These are phyloP conservation scores for Synergus umbraculus DNA, from an alignment of 2,888 invertebrate genomes.

Conservation along the genomic window DNA sequence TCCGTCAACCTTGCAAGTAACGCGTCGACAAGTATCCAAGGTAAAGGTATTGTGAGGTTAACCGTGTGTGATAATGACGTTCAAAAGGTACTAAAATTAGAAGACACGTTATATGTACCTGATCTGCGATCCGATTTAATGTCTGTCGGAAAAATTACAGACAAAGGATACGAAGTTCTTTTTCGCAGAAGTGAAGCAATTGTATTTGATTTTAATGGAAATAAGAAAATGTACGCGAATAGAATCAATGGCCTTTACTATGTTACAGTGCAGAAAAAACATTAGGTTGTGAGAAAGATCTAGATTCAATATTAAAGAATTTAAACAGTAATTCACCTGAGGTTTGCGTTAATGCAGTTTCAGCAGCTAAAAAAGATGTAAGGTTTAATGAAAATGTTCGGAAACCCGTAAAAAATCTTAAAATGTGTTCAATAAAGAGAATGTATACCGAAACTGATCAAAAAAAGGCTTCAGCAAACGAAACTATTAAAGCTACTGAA, in stretches of 20 bases:
- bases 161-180: constrained; percentile 28
- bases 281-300: too few relatives aligned
- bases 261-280: background rate
- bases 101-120: constrained; percentile 41
- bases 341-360: too few relatives aligned
- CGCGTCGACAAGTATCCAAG: background rate
- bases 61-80: background rate
- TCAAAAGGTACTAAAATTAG: background rate
- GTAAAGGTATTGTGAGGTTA: background rate
- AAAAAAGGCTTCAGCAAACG: too few relatives aligned
- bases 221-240: background rate
- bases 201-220: background rate
- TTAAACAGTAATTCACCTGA: too few relatives aligned
- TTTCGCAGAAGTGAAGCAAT: background rate
- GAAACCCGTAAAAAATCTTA: too few relatives aligned
- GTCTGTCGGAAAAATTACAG: constrained; percentile 44
- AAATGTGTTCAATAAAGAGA: too few relatives aligned
- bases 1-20: background rate
- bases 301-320: too few relatives aligned
- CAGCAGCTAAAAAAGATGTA: too few relatives aligned
- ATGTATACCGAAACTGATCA: too few relatives aligned
- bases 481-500: too few relatives aligned
- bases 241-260: background rate
- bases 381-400: too few relatives aligned
- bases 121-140: constrained; percentile 40